Percentiles rank a stretch among this genome's conserved stretches.
Conservation (phyloP, 2,797 vertebrate species). For the Spinibarbus caldwelli region DNA sequence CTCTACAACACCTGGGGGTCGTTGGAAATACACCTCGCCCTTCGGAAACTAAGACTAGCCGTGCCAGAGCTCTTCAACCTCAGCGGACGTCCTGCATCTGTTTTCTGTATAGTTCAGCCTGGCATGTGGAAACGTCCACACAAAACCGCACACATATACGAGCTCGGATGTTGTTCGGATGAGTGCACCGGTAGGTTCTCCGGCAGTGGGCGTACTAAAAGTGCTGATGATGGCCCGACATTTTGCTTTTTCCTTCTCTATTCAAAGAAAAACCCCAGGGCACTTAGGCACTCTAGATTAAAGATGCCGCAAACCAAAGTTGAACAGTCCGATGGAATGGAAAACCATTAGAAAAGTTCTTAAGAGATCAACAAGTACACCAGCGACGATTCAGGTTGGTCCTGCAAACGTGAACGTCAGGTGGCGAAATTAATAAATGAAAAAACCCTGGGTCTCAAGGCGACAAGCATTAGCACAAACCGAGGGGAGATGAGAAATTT, state of each 20-base stretch:
- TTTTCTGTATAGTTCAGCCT: neutral
- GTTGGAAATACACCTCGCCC: neutral
- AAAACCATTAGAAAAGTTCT: constrained; percentile 33
- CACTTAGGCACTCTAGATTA: constrained; percentile 18
- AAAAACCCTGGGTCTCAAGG: constrained; percentile 14
- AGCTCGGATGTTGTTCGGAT: neutral
- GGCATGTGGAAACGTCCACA: neutral
- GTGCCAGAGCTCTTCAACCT: constrained; percentile 2
- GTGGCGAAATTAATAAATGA: constrained; percentile 29
- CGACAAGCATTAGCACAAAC: neutral
- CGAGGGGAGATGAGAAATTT: too few relatives aligned
- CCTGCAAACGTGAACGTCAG: neutral
- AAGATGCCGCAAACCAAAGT: neutral
- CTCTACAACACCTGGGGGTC: neutral
- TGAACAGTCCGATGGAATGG: neutral
- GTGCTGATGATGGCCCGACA: constrained; percentile 6
- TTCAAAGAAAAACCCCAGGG: constrained; percentile 28
- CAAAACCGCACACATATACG: neutral
- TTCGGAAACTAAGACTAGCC: neutral
- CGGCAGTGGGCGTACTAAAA: constrained; percentile 12
- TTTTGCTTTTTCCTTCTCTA: constrained; percentile 9
- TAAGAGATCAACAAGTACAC: constrained; percentile 27
- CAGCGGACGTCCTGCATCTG: constrained; percentile 13
- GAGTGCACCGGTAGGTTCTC: neutral
- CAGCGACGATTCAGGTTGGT: neutral